These are phyloP conservation scores for Drosophila subsilvestris DNA, from an alignment of 2,888 invertebrate species.

Conservation along the genomic window DNA sequence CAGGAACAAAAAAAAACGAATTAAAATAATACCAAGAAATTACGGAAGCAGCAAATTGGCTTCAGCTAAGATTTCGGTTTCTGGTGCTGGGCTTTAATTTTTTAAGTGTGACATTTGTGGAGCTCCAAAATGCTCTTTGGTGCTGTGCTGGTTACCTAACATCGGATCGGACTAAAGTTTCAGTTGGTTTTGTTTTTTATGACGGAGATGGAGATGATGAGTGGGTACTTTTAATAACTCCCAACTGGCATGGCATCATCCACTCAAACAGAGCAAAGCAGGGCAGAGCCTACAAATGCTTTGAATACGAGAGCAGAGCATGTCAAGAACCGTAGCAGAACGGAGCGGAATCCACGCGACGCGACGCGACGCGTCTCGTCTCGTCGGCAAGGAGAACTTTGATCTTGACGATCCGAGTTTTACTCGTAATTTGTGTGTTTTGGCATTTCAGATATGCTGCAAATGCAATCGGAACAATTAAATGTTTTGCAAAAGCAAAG, in stretches of 20 bases:
- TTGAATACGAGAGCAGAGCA: constrained; percentile 55
- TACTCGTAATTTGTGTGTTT: constrained; percentile 41
- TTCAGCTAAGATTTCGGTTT: constrained; percentile 24
- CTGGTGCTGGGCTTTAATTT: constrained; percentile 23
- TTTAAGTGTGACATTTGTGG: constrained; percentile 67
- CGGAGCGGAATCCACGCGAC: background rate
- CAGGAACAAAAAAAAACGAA: constrained; percentile 39
- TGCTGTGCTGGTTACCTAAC: constrained; percentile 52
- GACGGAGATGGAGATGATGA: constrained; percentile 36
- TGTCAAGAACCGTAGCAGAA: constrained; percentile 70
- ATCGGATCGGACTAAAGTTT: constrained; percentile 19
- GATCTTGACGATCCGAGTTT: constrained; percentile 48
- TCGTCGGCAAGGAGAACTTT: constrained; percentile 59
- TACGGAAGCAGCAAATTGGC: constrained; percentile 79
- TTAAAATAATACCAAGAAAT: constrained; percentile 80
- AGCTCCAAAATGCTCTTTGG: constrained; percentile 16
- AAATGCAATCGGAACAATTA: constrained; percentile 77
- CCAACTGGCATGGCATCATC: constrained; percentile 8
- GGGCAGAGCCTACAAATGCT: constrained; percentile 46
- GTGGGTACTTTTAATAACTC: constrained; percentile 64
- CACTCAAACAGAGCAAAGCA: background rate
- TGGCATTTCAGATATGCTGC: constrained; percentile 72
- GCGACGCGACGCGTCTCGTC: background rate
- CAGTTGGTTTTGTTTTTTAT: constrained; percentile 23
- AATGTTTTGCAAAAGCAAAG: constrained; percentile 69